Conservation (phyloP, 2,888 invertebrate genomes). For the Eupithecia vulgata region DNA sequence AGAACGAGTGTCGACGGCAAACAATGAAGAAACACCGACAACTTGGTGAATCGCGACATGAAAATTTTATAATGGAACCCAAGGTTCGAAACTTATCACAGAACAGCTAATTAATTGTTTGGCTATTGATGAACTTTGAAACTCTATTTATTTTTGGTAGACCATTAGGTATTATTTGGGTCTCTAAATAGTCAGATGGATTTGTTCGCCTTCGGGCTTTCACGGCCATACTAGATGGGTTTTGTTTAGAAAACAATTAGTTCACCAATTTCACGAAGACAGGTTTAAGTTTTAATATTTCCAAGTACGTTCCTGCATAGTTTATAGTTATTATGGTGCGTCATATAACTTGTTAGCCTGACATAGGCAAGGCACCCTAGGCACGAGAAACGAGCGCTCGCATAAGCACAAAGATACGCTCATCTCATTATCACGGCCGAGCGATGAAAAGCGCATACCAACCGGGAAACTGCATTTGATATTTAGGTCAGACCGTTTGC, state of each 20-base stretch:
- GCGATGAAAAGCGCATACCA: slow-evolving; percentile 66
- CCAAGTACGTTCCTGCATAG: slow-evolving; percentile 2
- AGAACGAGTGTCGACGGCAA: slow-evolving; percentile 17
- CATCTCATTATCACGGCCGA: slow-evolving; percentile 67
- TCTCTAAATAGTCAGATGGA: not conserved
- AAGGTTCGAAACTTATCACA: not conserved
- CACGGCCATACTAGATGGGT: not conserved
- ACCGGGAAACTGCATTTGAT: slow-evolving; percentile 58
- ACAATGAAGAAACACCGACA: slow-evolving; percentile 18
- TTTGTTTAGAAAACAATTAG: not conserved
- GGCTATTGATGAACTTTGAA: not conserved
- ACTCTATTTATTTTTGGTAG: not conserved
- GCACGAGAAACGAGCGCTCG: slow-evolving; percentile 49
- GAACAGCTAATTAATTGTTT: not conserved
- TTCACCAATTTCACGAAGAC: not conserved
- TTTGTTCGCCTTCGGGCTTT: not conserved
- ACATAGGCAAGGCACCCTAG: slow-evolving; percentile 37
- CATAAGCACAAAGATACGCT: slow-evolving; percentile 57
- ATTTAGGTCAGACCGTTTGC: slow-evolving; percentile 65
- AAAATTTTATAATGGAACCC: slow-evolving; percentile 10
- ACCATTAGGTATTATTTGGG: not conserved
- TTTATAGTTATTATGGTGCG: slow-evolving; percentile 15
- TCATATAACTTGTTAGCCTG: slow-evolving; percentile 53
- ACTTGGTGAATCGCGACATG: slow-evolving; percentile 11
- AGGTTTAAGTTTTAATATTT: not conserved